Evolutionary conservation across 2,797 vertebrate species (phyloP), one percentile per base, ranked within the genome.

Genomic region (Melanotaenia pygmaea): DNA sequence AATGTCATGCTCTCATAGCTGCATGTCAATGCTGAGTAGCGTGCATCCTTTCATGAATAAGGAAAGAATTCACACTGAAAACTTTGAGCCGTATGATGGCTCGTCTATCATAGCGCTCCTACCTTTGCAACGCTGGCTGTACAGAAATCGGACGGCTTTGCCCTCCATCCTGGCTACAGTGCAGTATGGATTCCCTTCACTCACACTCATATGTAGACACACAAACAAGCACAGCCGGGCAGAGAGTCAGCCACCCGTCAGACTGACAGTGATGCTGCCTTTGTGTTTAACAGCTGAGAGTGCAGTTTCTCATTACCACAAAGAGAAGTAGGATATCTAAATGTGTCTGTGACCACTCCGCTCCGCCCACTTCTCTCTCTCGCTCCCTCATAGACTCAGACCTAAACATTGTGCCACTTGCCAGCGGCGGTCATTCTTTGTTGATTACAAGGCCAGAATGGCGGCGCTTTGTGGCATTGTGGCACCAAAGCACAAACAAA

Each of bases 241-340:
- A 57, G 63, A 58, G 38, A 79, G 70, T 66, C 78, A 74, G 50
- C 67, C 74, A 53, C 74, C 67, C 64, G 76, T 75, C 75, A 16
- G 64, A 76, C 82, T 50, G 53, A 59, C 85, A 73, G 81, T 73
- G 80, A 86, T 76, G 80, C 83, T 80, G 81, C 77, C 68, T 89
- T 88, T 92, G 90, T 92, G 82, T 82, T 86, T 82, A 90, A 82
- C 79, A 90, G 93, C 93, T 93, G 93, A 95, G 92, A 81, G 88
- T 63, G 92, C 93, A 93, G 86, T 93, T 95, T 93, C 80, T 83
- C 78, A 70, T 84, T 66, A 78, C 84, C 88, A 91, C 88, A 93
- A 85, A 92, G 92, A 93, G 92, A 94, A 93, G 93, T 93, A 82
- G 89, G 82, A 93, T 90, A 88, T 93, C 84, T 89, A 86, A 90